Percentiles rank a stretch among this genome's conserved stretches.
Evolutionary conservation across 1,140 invertebrate genomes (phyloP).

Genomic region (Calephelis nemesis): DNA sequence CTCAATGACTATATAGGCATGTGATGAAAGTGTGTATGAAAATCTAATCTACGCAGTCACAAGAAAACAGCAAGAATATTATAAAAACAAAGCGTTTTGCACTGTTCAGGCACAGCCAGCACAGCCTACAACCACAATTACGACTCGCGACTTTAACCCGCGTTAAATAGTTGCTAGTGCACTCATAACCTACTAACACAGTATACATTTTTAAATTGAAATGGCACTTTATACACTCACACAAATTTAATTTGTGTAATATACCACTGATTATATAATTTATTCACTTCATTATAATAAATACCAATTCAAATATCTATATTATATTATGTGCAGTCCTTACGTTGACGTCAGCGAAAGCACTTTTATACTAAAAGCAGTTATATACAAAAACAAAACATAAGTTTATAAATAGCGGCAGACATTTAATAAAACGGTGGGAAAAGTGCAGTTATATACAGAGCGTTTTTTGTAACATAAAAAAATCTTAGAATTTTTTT

Average conservation of each 20-base stretch:
- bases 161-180: background rate
- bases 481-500: too few relatives aligned
- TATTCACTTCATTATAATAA: conserved; percentile 1
- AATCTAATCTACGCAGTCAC: too few relatives aligned
- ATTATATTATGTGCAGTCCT: background rate
- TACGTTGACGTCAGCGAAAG: background rate
- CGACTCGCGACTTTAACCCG: background rate
- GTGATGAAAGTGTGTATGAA: too few relatives aligned
- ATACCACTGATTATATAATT: background rate
- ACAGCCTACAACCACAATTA: too few relatives aligned
- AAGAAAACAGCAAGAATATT: too few relatives aligned
- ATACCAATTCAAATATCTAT: conserved; percentile 1
- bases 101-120: too few relatives aligned
- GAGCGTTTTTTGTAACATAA: too few relatives aligned
- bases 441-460: background rate
- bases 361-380: background rate
- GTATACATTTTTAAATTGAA: conserved; percentile 32
- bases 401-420: background rate
- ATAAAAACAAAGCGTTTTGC: too few relatives aligned
- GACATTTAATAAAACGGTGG: background rate
- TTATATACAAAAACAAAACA: background rate
- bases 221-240: conserved; percentile 58
- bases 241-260: conserved; percentile 35
- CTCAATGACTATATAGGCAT: too few relatives aligned
- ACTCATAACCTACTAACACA: background rate